phyloP scores from a whole-genome alignment of 1,140 invertebrate species.

The Apis florea region DNA sequence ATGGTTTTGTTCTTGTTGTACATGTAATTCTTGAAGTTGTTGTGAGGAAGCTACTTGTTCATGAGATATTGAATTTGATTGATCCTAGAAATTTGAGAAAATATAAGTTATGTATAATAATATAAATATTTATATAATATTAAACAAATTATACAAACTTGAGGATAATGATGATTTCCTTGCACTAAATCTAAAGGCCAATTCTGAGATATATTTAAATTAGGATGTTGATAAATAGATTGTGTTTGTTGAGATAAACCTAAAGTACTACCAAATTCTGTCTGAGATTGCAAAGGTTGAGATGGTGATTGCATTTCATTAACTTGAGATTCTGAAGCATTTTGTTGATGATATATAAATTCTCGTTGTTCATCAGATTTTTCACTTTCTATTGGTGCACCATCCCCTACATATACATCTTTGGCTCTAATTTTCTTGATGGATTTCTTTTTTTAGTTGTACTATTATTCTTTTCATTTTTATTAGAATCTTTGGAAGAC shows the following conservation, averaged over 20 bases:
- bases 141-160: conserved; percentile 60
- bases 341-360: conserved; percentile 61
- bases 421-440: conserved; percentile 59
- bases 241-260: conserved; percentile 68
- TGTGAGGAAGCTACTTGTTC: conserved; percentile 57
- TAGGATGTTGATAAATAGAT: conserved; percentile 72
- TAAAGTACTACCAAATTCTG: conserved; percentile 61
- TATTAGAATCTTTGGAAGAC: conserved; percentile 58
- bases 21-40: conserved; percentile 70
- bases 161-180: conserved; percentile 72
- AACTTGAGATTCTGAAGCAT: conserved; percentile 53
- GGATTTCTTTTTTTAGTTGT: conserved; percentile 61
- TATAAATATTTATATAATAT: not conserved
- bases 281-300: conserved; percentile 48
- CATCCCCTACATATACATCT: conserved; percentile 47
- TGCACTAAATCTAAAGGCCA: conserved; percentile 78
- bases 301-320: conserved; percentile 58
- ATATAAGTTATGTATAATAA: not conserved
- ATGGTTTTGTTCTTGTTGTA: conserved; percentile 60
- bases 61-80: conserved; percentile 59
- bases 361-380: conserved; percentile 53
- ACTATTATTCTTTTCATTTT: conserved; percentile 44
- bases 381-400: conserved; percentile 27
- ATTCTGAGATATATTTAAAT: conserved; percentile 72
- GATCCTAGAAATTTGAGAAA: conserved; percentile 51